Base-by-base conservation (phyloP, 2,113 vertebrate species). In the Phylloscopus trochilus region DNA sequence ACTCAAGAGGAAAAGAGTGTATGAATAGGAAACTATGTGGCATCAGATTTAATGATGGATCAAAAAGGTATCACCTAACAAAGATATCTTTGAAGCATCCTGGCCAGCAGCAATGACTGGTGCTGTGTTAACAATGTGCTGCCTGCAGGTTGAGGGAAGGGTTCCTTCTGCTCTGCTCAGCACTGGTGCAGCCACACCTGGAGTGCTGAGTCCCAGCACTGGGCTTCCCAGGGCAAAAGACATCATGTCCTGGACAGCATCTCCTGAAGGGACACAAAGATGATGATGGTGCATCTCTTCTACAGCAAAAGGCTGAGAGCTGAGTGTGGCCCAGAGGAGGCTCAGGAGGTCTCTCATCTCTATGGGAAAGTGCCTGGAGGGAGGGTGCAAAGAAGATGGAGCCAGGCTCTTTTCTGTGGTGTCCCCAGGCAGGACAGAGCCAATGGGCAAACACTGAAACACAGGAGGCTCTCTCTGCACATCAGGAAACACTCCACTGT, bases 211-310 rank as follows among this genome's bases (percentile, higher is more conserved):
- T 53, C 66, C 9, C 11, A 33, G 41, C 11, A 16, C 31, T 87
- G 67, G 52, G 31, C 68, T 76, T 27, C 37, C 33, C 47, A 72
- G 41, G 24, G 27, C 44, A 33, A 30, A 19, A 33, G 14, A 27
- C n/a, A 33, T n/a, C 3, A 21, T 13, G 26, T 16, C 11, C 28
- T 44, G 39, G 43, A 24, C 21, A 79, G 37, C 43, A 43, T 33
- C 46, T 19, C 0, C 0, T 10, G 8, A 70, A 67, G 15, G 18
- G 35, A n/a, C 51, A 60, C 21, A 12, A 22, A 53, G 13, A 15
- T 24, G 24, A 9, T 21, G 46, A 16, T 74, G 44, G 26, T n/a
- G 17, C 35, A 62, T 16, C 6, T 60, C 26, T 77, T n/a, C 79
- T n/a, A 7, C 28, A 39, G 53, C 0, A 7, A 55, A 59, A 53